These are phyloP conservation scores for Motacilla tschutschensis DNA, from an alignment of 2,113 vertebrate species.

Conservation along the genomic window DNA sequence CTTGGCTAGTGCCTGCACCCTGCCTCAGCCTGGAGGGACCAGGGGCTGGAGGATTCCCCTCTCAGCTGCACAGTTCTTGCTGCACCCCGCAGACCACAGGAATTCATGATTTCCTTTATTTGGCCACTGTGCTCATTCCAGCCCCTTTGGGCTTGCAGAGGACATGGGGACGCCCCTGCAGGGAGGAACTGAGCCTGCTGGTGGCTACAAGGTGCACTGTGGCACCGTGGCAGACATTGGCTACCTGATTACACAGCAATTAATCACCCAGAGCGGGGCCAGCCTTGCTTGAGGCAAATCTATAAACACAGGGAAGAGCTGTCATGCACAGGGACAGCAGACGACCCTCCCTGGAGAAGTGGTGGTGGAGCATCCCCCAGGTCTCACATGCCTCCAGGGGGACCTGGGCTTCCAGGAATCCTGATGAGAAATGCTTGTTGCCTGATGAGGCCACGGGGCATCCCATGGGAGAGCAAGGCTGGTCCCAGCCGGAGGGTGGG, in stretches of 20 bases:
- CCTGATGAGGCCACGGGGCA: rapidly evolving
- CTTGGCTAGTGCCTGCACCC: not conserved
- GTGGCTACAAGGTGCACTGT: not conserved
- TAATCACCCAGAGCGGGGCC: not conserved
- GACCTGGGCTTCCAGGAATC: not conserved
- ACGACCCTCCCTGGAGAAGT: not conserved
- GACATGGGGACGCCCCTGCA: rapidly evolving
- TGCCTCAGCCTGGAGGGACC: not conserved
- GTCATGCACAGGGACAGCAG: rapidly evolving
- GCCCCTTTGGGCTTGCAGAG: not conserved
- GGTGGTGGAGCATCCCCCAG: not conserved
- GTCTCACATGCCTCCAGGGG: not conserved
- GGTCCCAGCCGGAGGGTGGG: not conserved
- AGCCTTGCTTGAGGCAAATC: not conserved
- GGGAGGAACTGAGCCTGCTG: not conserved
- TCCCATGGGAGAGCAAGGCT: not conserved
- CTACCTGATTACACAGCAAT: not conserved
- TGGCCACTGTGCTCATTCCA: not conserved
- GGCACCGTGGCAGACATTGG: not conserved
- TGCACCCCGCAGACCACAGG: not conserved
- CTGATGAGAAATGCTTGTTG: not conserved
- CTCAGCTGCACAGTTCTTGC: not conserved
- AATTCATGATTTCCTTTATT: rapidly evolving
- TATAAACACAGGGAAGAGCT: not conserved
- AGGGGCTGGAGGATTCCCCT: not conserved